Percentiles rank a stretch among this genome's conserved stretches.
Evolutionary conservation across 2,113 vertebrate species (phyloP).

Genomic region (Elephas maximus): DNA sequence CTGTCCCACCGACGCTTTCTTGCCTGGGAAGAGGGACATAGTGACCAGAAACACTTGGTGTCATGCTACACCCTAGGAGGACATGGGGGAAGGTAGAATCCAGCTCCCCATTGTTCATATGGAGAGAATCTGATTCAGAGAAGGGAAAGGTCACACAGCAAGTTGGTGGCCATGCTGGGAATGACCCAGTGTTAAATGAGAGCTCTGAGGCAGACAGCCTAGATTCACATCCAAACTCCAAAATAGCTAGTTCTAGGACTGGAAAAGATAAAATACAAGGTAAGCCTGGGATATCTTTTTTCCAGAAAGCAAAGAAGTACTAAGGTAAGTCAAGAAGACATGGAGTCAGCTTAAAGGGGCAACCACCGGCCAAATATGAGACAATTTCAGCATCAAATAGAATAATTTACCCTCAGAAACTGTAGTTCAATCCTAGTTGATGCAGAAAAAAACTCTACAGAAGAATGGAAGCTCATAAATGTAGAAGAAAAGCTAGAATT

Average conservation of each 20-base stretch:
- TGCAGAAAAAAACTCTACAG: background rate
- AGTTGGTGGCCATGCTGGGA: background rate
- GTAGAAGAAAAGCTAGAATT: background rate
- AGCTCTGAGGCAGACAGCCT: background rate
- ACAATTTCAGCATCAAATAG: background rate
- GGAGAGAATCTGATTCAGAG: background rate
- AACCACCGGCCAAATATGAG: background rate
- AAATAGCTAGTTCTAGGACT: background rate
- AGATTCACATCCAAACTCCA: background rate
- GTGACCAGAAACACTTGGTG: background rate
- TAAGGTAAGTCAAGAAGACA: background rate
- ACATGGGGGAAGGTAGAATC: background rate
- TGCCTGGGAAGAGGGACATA: background rate
- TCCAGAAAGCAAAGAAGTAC: background rate
- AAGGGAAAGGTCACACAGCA: background rate
- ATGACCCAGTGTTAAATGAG: background rate
- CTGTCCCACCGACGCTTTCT: background rate
- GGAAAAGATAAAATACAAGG: background rate
- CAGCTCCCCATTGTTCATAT: background rate
- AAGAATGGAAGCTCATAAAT: conserved; percentile 9
- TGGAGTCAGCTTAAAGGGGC: background rate
- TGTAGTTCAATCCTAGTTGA: background rate
- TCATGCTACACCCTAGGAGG: background rate
- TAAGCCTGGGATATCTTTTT: background rate
- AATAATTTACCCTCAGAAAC: background rate